phyloP scores from a whole-genome alignment of 92 coral and sea anemone species.

The Porites divaricata region DNA sequence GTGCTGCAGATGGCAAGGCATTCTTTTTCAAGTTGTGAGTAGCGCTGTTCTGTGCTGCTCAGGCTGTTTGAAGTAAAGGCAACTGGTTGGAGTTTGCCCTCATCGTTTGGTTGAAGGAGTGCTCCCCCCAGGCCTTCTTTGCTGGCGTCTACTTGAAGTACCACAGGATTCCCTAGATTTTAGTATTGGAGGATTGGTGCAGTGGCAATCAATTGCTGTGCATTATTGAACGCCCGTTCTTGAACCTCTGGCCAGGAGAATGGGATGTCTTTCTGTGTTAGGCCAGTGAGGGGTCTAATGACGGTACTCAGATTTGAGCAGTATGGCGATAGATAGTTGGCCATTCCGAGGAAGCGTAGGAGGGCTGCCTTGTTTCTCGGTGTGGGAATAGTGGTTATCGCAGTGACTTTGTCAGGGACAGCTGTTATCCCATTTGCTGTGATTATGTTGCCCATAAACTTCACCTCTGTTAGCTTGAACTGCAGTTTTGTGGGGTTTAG shows the following conservation, averaged over 20 bases:
- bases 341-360: conserved; percentile 55
- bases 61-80: conserved; percentile 50
- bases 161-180: conserved; percentile 44
- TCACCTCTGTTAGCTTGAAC: background rate
- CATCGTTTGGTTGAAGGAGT: conserved; percentile 47
- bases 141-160: conserved; percentile 55
- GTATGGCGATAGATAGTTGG: conserved; percentile 50
- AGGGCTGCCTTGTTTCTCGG: conserved; percentile 53
- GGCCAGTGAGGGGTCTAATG: conserved; percentile 33
- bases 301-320: conserved; percentile 45
- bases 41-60: conserved; percentile 53
- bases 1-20: conserved; percentile 47
- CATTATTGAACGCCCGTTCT: conserved; percentile 55
- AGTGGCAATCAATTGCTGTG: conserved; percentile 46
- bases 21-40: conserved; percentile 44
- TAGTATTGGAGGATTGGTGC: conserved; percentile 41
- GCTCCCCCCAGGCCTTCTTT: conserved; percentile 56
- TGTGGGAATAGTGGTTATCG: conserved; percentile 45
- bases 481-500: conserved; percentile 33
- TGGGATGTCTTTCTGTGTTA: conserved; percentile 54
- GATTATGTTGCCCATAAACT: conserved; percentile 32
- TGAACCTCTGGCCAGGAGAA: conserved; percentile 62
- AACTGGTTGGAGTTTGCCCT: conserved; percentile 51
- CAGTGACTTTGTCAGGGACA: background rate
- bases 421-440: conserved; percentile 1